Evolutionary conservation across 2,113 vertebrate species (phyloP).

Genomic region (Chaenocephalus aceratus): DNA sequence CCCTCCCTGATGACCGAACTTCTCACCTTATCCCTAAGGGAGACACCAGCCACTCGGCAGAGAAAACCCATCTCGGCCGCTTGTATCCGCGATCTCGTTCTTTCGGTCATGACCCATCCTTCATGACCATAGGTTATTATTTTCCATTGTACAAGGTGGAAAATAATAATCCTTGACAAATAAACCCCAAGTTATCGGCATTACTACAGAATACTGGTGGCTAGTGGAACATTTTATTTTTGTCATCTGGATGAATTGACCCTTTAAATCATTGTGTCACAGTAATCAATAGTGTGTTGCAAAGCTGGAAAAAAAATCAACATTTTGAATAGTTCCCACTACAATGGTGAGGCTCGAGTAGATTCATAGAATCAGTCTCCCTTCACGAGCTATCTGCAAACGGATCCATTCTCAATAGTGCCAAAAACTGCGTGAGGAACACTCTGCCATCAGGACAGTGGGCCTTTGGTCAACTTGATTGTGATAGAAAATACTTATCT

Average conservation of each 20-base stretch:
- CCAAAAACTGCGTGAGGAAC: constrained; percentile 9
- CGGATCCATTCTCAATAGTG: constrained; percentile 1
- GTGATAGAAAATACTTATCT: not conserved
- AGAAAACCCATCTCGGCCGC: too few relatives aligned
- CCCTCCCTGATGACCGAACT: too few relatives aligned
- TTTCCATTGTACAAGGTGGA: too few relatives aligned
- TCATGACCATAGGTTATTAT: too few relatives aligned
- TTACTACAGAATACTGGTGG: not conserved
- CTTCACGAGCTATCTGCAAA: not conserved
- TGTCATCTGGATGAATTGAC: constrained; percentile 28
- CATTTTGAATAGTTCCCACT: too few relatives aligned
- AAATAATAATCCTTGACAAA: too few relatives aligned
- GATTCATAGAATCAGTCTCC: too few relatives aligned
- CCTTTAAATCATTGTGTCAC: constrained; percentile 20
- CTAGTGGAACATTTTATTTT: not conserved
- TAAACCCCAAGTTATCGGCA: not conserved
- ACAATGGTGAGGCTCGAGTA: too few relatives aligned
- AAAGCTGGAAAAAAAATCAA: constrained; percentile 11
- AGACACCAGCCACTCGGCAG: too few relatives aligned
- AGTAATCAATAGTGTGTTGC: constrained; percentile 26
- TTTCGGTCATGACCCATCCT: too few relatives aligned
- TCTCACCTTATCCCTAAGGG: too few relatives aligned
- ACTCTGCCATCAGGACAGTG: not conserved
- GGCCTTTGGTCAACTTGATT: constrained; percentile 3
- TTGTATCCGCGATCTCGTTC: too few relatives aligned